phyloP scores from a whole-genome alignment of 2,888 invertebrate genomes.

The Metacarcinus magister region DNA sequence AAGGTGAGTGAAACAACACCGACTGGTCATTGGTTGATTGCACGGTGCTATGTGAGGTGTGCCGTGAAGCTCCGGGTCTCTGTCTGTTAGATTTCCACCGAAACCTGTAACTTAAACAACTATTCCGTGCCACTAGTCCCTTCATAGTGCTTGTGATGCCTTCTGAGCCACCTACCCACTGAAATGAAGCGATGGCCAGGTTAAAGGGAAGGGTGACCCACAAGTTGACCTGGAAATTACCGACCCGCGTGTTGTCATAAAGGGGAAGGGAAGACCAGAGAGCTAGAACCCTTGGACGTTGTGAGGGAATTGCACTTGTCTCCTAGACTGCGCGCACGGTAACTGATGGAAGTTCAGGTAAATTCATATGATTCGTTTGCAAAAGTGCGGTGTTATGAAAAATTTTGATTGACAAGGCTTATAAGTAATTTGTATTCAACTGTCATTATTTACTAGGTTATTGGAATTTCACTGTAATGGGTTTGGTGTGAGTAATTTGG shows the following conservation, averaged over 20 bases:
- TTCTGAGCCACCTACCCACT: background rate
- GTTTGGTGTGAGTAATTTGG: background rate
- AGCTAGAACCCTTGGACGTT: background rate
- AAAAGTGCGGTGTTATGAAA: background rate
- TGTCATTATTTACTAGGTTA: background rate
- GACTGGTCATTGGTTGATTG: background rate
- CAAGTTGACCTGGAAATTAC: background rate
- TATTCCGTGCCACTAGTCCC: background rate
- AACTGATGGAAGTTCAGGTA: background rate
- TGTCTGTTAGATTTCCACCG: background rate
- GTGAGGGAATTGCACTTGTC: background rate
- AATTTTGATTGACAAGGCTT: background rate
- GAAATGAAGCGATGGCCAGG: background rate
- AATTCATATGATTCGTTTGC: background rate
- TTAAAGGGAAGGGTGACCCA: background rate
- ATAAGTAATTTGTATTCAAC: background rate
- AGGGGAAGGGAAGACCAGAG: background rate
- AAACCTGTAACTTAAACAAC: background rate
- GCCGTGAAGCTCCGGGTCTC: background rate
- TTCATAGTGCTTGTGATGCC: background rate
- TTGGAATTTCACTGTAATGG: background rate
- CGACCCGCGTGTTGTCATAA: background rate
- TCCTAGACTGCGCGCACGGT: background rate
- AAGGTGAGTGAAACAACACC: slow-evolving; percentile 13
- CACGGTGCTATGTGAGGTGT: background rate